These are phyloP conservation scores for Pogonomyrmex barbatus DNA, from an alignment of 1,140 invertebrate genomes.

Conservation along the genomic window DNA sequence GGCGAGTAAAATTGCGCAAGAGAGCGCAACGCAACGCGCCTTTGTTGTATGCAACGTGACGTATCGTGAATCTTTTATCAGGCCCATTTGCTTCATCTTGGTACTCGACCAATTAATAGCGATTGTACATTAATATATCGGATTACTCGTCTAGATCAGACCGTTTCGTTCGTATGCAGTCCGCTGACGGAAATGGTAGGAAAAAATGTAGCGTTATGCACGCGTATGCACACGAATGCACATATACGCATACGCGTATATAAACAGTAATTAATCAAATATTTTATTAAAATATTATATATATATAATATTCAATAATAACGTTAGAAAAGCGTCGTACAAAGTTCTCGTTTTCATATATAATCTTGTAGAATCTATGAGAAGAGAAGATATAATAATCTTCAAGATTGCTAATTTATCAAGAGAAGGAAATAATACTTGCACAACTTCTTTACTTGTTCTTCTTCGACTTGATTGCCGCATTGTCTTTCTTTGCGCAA, in stretches of 20 bases:
- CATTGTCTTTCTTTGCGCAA: neutral
- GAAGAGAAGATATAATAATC: neutral
- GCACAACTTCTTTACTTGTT: conserved; percentile 28
- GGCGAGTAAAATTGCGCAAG: conserved; percentile 1
- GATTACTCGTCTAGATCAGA: conserved; percentile 14
- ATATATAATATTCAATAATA: neutral
- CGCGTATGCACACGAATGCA: neutral
- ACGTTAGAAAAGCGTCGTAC: neutral
- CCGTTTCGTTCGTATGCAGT: neutral
- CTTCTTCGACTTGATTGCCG: conserved; percentile 57
- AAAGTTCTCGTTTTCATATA: neutral
- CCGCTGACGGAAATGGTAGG: neutral
- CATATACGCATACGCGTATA: neutral
- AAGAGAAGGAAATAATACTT: neutral
- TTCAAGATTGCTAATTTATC: neutral
- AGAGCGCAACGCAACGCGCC: neutral
- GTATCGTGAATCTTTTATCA: conserved; percentile 19
- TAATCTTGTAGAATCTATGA: neutral
- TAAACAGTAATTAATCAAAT: conserved; percentile 20
- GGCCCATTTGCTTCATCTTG: conserved; percentile 34
- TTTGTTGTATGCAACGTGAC: neutral
- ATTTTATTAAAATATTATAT: conserved; percentile 11
- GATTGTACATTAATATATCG: conserved; percentile 35
- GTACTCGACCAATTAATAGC: conserved; percentile 15
- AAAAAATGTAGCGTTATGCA: neutral